These are phyloP conservation scores for Hydrocynus forskahlii DNA, from an alignment of 2,797 vertebrate genomes.

Conservation along the genomic window DNA sequence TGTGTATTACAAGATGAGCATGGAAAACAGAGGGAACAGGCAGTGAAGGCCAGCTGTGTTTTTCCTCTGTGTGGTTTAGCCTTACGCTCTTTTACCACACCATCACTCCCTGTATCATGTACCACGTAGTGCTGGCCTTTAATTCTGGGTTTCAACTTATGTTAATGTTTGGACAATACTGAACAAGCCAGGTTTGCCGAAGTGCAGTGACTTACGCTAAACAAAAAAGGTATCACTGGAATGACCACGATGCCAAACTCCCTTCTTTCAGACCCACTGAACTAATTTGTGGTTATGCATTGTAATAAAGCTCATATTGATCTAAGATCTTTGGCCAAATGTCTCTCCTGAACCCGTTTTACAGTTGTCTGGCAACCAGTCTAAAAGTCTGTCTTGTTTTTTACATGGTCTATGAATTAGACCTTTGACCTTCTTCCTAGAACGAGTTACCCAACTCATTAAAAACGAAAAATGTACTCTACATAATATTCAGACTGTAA, in stretches of 20 bases:
- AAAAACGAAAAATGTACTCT: too few species aligned
- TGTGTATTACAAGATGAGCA: slow-evolving; percentile 1
- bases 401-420: background rate
- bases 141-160: slow-evolving; percentile 12
- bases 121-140: background rate
- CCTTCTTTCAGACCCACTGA: background rate
- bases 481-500: too few species aligned
- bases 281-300: background rate
- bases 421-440: background rate
- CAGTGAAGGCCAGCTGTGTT: slow-evolving; percentile 28
- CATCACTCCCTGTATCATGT: slow-evolving; percentile 15
- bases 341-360: background rate
- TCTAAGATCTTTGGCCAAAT: too few species aligned
- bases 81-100: slow-evolving; percentile 12
- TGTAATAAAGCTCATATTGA: background rate
- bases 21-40: slow-evolving; percentile 16
- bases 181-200: background rate
- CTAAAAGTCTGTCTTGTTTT: background rate
- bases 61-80: slow-evolving; percentile 41
- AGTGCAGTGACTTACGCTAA: too few species aligned
- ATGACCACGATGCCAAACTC: background rate
- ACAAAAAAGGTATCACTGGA: background rate
- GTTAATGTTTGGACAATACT: slow-evolving; percentile 1
- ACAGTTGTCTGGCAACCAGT: background rate
- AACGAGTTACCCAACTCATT: background rate